phyloP scores from a whole-genome alignment of 53 echinoderm and acorn worm species.

The Holothuria scabra region DNA sequence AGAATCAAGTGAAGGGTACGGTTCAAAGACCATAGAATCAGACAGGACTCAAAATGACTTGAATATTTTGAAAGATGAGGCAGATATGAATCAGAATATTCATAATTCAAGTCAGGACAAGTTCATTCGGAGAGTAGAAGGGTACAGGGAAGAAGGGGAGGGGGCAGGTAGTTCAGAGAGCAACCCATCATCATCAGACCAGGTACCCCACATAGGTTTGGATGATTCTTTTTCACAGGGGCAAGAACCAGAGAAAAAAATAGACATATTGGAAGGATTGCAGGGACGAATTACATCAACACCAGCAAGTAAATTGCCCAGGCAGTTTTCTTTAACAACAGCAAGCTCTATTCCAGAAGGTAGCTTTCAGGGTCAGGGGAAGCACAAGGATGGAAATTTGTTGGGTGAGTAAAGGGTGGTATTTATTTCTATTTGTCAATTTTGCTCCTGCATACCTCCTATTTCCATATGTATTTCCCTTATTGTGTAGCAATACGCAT shows the following conservation, averaged over 20 bases:
- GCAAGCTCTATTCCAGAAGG: constrained; percentile 77
- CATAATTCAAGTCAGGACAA: neutral
- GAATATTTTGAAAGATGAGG: constrained; percentile 39
- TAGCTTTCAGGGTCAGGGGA: constrained; percentile 81
- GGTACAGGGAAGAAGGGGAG: neutral
- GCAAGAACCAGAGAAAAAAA: constrained; percentile 22
- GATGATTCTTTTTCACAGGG: neutral
- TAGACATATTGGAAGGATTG: constrained; percentile 34
- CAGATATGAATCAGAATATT: constrained; percentile 41
- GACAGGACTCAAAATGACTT: constrained; percentile 14
- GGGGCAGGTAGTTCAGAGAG: neutral
- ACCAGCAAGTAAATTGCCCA: constrained; percentile 74
- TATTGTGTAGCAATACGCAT: no score
- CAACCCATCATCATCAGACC: neutral
- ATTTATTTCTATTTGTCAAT: no score
- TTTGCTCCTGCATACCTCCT: no score
- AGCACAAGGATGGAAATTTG: constrained; percentile 86
- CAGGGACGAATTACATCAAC: constrained; percentile 72
- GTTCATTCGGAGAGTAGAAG: neutral
- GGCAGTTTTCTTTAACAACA: constrained; percentile 72
- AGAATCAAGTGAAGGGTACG: neutral
- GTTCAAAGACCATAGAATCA: neutral
- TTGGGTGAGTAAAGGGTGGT: constrained; percentile 64
- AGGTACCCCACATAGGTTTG: neutral
- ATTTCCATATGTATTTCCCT: no score